Evolutionary conservation across 2,113 vertebrate species (phyloP).

Genomic region (Laticauda colubrina): DNA sequence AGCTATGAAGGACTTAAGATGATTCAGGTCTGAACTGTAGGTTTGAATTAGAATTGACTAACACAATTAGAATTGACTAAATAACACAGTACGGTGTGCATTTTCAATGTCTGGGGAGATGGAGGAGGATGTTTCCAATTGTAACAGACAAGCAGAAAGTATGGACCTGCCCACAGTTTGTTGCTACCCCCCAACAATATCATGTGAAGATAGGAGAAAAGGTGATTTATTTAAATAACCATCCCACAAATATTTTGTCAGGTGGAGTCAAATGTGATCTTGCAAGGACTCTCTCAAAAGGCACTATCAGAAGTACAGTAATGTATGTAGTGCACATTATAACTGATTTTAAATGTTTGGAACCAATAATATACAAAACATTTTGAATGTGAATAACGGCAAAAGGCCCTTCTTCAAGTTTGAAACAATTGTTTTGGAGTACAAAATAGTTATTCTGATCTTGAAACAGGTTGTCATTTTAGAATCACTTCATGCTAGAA

Average conservation of each 20-base stretch:
- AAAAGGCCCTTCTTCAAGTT: background rate
- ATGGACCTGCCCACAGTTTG: background rate
- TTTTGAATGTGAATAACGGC: background rate
- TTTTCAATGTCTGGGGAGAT: background rate
- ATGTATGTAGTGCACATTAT: background rate
- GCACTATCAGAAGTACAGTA: background rate
- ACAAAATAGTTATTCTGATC: background rate
- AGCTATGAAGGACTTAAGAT: background rate
- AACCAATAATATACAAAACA: background rate
- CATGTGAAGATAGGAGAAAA: background rate
- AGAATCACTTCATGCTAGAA: background rate
- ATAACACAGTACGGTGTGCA: background rate
- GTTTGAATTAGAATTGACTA: background rate
- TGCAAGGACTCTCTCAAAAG: background rate
- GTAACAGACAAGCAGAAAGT: background rate
- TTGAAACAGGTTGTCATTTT: background rate
- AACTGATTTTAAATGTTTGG: background rate
- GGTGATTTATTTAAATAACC: background rate
- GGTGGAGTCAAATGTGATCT: background rate
- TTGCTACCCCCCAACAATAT: background rate
- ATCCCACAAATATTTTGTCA: background rate
- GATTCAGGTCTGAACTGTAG: background rate
- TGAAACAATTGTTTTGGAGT: background rate
- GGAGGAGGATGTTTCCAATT: background rate
- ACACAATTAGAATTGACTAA: background rate